Evolutionary conservation across 2,888 invertebrate species (phyloP), one percentile per base, ranked within the genome.

Genomic region (Machimus atricapillus): DNA sequence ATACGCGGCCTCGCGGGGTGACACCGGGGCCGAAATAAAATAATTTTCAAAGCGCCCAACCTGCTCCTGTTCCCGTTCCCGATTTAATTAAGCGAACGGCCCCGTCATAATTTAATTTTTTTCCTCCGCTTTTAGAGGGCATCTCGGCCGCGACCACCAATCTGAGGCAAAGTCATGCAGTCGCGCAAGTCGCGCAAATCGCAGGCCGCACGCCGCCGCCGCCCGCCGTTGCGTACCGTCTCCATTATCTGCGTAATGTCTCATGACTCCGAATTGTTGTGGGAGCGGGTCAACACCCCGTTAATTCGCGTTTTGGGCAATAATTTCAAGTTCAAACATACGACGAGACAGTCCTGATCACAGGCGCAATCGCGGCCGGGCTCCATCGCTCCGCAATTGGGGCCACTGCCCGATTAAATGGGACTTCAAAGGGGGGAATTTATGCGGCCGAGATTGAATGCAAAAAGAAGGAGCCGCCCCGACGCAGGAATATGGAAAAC

Each of bases 281-380:
- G 76, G 76, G 40, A 76, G 34, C 34, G 76, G 76, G 76, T 76
- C 76, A 76, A 37, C 19, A 40, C 19, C 37, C 76, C 76, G 16
- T 34, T 76, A 76, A 76, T 40, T 76, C 76, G 37, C 76, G 40
- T 76, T 76, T 76, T 76, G 76, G 76, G 76, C 76, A 76, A 76
- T 76, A 76, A 76, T 76, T 76, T 76, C 76, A 76, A 76, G 76
- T 76, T 76, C 76, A 76, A 37, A 76, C 40, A 76, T 37, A 37
- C n/a, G n/a, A 40, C 76, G 76, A 76, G 76, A 76, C 76, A 76
- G 40, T 76, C 76, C 37, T 14, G 34, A 74, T 74, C 74, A 52
- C 52, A 52, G n/a, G 19, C 52, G 7, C 52, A 52, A 52, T 1
- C 52, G 19, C 23, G 66, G 66, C 66, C 23, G 34, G n/a, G 40